These are phyloP conservation scores for Zeugodacus cucurbitae DNA, from an alignment of 1,140 invertebrate species.

Conservation along the genomic window DNA sequence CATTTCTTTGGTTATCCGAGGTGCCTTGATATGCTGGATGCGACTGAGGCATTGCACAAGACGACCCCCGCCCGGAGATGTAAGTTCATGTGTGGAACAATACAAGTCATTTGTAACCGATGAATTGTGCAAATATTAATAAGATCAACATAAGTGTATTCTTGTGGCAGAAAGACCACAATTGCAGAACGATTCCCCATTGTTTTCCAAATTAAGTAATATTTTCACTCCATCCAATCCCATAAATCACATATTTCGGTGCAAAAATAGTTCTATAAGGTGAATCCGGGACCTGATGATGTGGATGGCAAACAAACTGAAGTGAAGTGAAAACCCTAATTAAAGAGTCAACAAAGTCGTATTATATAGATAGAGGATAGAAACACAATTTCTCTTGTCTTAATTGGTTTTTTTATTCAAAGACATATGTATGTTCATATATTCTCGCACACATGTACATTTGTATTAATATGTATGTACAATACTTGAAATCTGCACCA, in stretches of 20 bases:
- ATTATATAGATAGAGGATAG: no score
- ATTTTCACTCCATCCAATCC: not conserved
- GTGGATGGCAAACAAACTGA: no score
- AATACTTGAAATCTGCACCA: not conserved
- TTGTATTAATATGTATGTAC: not conserved
- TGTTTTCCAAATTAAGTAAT: conserved; percentile 17
- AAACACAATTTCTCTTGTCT: no score
- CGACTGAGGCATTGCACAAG: no score
- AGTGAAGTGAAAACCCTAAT: no score
- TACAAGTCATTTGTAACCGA: conserved; percentile 6
- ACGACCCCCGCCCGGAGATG: no score
- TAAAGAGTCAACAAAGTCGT: no score
- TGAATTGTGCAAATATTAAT: conserved; percentile 40
- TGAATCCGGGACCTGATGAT: no score
- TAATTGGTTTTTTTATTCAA: no score
- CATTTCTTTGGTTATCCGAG: not conserved
- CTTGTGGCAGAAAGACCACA: not conserved
- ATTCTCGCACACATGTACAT: not conserved
- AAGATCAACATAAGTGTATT: not conserved
- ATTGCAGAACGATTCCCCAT: not conserved
- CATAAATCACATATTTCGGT: not conserved
- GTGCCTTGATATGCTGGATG: no score
- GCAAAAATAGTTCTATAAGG: no score
- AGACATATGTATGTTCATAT: not conserved
- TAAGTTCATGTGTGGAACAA: not conserved